Evolutionary conservation across 2,888 invertebrate genomes (phyloP).

Genomic region (Zele albiditarsus): DNA sequence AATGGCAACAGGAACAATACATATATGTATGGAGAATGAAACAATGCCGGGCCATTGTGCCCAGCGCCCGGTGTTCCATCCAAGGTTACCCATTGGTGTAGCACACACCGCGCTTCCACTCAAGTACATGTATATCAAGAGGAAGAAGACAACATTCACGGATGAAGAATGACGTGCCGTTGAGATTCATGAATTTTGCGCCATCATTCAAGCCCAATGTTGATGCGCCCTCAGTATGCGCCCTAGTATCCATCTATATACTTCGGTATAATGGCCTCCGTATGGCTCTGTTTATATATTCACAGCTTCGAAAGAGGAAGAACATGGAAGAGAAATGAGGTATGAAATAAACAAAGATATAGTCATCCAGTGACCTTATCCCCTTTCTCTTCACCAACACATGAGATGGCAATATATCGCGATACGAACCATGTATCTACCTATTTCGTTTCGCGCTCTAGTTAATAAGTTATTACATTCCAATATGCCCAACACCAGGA

Average conservation of each 20-base stretch:
- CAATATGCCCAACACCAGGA: too few relatives aligned
- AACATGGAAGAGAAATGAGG: too few relatives aligned
- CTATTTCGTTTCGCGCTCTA: neutral
- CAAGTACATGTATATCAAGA: neutral
- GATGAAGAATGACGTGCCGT: neutral
- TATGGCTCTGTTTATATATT: too few relatives aligned
- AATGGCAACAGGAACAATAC: conserved; percentile 46
- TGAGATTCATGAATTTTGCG: neutral
- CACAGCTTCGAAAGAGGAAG: too few relatives aligned
- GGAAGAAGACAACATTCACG: neutral
- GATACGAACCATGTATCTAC: too few relatives aligned
- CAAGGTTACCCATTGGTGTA: conserved; percentile 46
- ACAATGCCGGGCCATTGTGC: conserved; percentile 47
- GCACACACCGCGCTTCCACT: neutral
- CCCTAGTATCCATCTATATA: too few relatives aligned
- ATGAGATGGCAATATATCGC: too few relatives aligned
- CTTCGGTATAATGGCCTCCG: too few relatives aligned
- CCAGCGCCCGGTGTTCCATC: conserved; percentile 46
- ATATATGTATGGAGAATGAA: conserved; percentile 1
- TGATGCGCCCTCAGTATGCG: neutral
- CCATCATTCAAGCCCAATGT: neutral
- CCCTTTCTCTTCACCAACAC: too few relatives aligned
- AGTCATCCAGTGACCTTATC: too few relatives aligned
- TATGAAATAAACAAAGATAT: too few relatives aligned
- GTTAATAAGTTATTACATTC: neutral